A percentile compares a stretch with the other conserved stretches of the same genome.
Evolutionary conservation across 2,797 vertebrate genomes (phyloP).

Genomic region (Syngnathus acus): DNA sequence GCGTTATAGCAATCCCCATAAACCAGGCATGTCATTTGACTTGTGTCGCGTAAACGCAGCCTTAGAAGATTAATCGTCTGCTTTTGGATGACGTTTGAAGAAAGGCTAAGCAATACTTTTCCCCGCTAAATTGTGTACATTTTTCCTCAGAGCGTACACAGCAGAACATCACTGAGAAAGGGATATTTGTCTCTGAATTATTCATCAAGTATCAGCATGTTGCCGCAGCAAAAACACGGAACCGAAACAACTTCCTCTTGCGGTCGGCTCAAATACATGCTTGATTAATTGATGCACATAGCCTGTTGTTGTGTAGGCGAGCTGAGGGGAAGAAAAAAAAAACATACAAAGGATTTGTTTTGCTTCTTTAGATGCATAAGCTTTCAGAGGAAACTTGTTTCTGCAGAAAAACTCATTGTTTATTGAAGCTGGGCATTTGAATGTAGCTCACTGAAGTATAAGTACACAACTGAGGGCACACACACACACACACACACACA

Average conservation of each 20-base stretch:
- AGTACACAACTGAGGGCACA: background rate
- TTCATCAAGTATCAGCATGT: slow-evolving; percentile 5
- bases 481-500: background rate
- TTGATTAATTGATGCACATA: background rate
- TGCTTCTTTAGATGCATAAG: background rate
- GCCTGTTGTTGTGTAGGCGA: background rate
- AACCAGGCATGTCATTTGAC: background rate
- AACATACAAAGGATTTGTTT: background rate
- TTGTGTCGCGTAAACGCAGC: background rate
- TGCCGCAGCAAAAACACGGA: background rate
- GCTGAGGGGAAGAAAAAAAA: background rate
- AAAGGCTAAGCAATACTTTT: background rate
- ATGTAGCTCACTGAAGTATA: background rate
- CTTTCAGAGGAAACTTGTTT: background rate
- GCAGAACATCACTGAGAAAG: background rate
- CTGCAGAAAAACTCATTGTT: slow-evolving; percentile 7
- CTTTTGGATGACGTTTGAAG: background rate
- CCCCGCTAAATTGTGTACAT: background rate
- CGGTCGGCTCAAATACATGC: background rate
- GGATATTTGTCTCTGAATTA: slow-evolving; percentile 5
- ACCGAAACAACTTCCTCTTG: slow-evolving; percentile 1
- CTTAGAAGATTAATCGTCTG: background rate
- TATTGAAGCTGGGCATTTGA: slow-evolving; percentile 2
- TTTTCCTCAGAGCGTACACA: background rate
- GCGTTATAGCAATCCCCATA: background rate